A percentile compares a stretch with the other conserved stretches of the same genome.
Conservation (phyloP, 2,888 invertebrate genomes). For the Cabera pusaria region DNA sequence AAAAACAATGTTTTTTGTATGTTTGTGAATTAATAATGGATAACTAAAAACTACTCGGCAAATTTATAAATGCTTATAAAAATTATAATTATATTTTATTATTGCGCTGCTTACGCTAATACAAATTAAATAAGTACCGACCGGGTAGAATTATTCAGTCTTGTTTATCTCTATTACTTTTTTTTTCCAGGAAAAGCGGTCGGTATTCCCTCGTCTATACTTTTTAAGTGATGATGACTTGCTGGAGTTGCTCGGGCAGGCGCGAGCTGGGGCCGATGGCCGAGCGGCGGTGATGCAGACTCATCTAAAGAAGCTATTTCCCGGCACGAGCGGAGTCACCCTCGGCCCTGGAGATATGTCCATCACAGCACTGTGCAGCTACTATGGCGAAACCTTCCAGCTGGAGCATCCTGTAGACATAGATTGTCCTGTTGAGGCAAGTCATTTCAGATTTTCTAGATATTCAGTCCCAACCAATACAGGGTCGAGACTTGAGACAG, state of each 20-base stretch:
- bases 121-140: no score
- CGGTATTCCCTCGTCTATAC: conserved; percentile 96
- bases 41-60: no score
- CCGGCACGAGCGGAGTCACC: conserved; percentile 91
- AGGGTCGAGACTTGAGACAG: no score
- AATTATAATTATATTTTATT: no score
- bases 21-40: no score
- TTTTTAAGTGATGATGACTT: conserved; percentile 99
- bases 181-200: conserved; percentile 91
- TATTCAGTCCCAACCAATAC: no score
- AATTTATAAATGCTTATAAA: no score
- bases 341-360: conserved; percentile 81
- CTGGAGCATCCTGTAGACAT: conserved; percentile 88
- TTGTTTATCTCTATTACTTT: no score
- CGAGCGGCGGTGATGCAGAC: conserved; percentile 93
- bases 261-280: conserved; percentile 86
- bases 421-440: conserved; percentile 90
- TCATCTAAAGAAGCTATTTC: conserved; percentile 98
- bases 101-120: no score
- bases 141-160: no score
- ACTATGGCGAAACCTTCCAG: conserved; percentile 89
- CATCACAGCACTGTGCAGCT: conserved; percentile 88
- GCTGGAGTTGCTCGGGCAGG: conserved; percentile 96
- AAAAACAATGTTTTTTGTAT: no score
- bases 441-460: no score